Conservation (phyloP, 2,113 vertebrate genomes). For the Actenoides lindsayi region DNA sequence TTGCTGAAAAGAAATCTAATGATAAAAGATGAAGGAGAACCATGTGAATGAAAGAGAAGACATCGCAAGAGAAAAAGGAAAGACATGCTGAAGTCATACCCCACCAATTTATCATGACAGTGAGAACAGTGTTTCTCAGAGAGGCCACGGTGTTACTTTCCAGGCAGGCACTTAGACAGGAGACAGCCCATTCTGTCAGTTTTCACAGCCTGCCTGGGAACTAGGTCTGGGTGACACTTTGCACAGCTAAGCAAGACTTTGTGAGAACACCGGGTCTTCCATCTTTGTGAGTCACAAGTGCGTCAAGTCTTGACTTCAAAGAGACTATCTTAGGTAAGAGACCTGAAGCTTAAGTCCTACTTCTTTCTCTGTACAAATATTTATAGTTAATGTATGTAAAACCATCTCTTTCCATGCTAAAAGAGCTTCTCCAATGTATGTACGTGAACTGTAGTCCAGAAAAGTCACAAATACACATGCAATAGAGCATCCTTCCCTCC, state of each 20-base stretch:
- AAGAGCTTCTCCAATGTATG: neutral
- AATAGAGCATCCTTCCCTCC: neutral
- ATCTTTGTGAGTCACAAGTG: neutral
- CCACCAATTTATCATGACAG: neutral
- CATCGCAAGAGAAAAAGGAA: neutral
- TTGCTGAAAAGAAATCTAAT: neutral
- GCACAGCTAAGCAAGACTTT: neutral
- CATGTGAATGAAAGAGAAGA: neutral
- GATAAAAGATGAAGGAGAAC: neutral
- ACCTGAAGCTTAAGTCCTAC: neutral
- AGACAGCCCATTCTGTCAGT: neutral
- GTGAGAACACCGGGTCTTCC: neutral
- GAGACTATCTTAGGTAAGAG: neutral
- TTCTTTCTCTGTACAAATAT: neutral
- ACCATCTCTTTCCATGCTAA: neutral
- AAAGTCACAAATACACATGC: neutral
- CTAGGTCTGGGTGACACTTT: neutral
- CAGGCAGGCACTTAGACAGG: neutral
- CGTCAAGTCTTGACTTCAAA: neutral
- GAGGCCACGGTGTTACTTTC: neutral
- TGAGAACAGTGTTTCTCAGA: fast-evolving
- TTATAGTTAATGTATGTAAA: neutral
- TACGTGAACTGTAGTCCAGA: neutral
- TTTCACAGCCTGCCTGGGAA: neutral
- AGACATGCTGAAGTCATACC: neutral